Conservation (phyloP, 2,113 vertebrate species). For the Scalopus aquaticus region DNA sequence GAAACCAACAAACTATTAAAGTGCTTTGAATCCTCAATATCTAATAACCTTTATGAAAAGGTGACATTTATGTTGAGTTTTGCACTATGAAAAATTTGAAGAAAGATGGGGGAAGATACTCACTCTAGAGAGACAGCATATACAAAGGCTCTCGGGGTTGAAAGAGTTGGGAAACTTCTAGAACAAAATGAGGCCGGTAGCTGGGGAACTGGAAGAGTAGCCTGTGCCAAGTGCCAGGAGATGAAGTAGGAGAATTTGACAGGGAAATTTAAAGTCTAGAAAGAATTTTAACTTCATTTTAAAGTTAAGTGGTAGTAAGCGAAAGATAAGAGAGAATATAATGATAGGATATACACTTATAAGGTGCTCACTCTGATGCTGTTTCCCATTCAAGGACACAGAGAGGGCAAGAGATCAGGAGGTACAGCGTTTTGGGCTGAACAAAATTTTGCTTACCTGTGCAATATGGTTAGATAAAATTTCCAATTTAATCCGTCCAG, state of each 20-base stretch:
- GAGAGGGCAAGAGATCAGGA: neutral
- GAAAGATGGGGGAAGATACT: neutral
- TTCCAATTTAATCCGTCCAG: neutral
- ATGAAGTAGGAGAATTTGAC: neutral
- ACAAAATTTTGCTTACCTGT: neutral
- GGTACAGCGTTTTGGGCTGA: neutral
- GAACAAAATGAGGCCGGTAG: neutral
- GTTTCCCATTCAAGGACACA: neutral
- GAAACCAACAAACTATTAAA: neutral
- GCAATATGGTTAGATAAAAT: neutral
- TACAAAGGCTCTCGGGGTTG: neutral
- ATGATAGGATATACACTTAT: neutral
- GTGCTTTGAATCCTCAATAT: neutral
- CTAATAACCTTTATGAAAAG: slow-evolving; percentile 38
- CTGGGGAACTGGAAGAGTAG: neutral
- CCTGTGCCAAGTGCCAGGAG: neutral
- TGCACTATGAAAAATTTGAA: neutral
- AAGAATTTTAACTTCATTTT: neutral
- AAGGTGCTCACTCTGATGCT: neutral
- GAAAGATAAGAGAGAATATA: neutral
- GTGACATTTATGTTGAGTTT: neutral
- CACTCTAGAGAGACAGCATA: neutral
- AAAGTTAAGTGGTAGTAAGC: neutral
- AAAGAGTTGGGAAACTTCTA: neutral
- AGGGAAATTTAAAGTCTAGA: neutral